These are phyloP conservation scores for Chironomus tepperi DNA, from an alignment of 1,140 invertebrate species.

Conservation along the genomic window DNA sequence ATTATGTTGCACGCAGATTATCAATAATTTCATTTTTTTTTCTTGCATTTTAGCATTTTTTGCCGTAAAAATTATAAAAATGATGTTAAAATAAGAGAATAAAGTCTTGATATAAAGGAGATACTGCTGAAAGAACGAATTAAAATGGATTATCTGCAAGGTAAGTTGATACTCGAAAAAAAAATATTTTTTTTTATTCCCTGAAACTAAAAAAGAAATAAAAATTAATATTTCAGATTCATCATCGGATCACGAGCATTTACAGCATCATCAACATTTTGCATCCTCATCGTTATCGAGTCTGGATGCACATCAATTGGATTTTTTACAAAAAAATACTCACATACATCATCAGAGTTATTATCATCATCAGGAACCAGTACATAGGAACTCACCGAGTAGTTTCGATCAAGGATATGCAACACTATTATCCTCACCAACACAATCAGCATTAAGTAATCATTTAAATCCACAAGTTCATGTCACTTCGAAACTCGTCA, in stretches of 20 bases:
- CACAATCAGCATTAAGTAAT: conserved; percentile 33
- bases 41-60: not conserved
- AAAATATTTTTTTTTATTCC: not conserved
- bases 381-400: conserved; percentile 44
- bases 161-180: not conserved
- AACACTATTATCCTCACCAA: conserved; percentile 53
- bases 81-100: conserved; percentile 10
- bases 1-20: conserved; percentile 24
- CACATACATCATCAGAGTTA: not conserved
- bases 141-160: conserved; percentile 20
- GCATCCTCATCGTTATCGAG: not conserved
- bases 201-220: no score
- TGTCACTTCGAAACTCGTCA: conserved; percentile 25
- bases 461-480: conserved; percentile 29
- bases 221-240: not conserved
- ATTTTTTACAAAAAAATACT: conserved; percentile 10
- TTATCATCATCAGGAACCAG: conserved; percentile 1
- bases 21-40: conserved; percentile 22
- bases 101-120: not conserved
- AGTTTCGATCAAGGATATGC: conserved; percentile 63
- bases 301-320: conserved; percentile 16
- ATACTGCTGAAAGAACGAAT: not conserved
- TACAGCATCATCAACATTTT: conserved; percentile 18
- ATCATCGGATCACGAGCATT: conserved; percentile 14
- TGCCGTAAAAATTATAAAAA: conserved; percentile 15